phyloP scores from a whole-genome alignment of 2,888 invertebrate species.

The Chrysopilus asiliformis region DNA sequence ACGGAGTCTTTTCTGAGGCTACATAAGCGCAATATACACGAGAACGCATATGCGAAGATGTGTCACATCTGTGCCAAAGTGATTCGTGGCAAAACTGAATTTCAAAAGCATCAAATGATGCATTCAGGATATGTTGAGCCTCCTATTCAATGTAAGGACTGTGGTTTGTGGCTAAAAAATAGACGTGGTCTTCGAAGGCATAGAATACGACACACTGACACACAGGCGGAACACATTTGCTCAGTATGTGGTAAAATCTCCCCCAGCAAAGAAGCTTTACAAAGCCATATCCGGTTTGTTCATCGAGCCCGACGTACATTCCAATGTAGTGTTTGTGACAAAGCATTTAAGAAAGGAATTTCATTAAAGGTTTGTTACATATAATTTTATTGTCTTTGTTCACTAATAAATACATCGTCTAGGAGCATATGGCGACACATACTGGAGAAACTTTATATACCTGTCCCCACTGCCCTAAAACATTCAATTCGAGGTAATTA shows the following conservation, averaged over 20 bases:
- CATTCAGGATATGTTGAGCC: conserved; percentile 24
- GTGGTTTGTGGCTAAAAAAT: conserved; percentile 19
- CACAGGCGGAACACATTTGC: conserved; percentile 23
- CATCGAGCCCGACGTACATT: conserved; percentile 9
- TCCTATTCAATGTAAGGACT: conserved; percentile 25
- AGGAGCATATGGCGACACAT: conserved; percentile 12
- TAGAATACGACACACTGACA: conserved; percentile 6
- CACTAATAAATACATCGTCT: not conserved
- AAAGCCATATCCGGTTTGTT: conserved; percentile 12
- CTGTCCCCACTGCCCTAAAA: conserved; percentile 11
- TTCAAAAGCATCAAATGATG: conserved; percentile 26
- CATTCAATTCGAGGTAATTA: conserved; percentile 11
- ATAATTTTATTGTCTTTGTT: not conserved
- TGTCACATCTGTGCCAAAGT: conserved; percentile 32
- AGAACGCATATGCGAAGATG: conserved; percentile 8
- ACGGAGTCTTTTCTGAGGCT: conserved; percentile 4
- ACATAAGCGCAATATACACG: conserved; percentile 5
- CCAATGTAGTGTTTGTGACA: conserved; percentile 15
- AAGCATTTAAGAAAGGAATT: conserved; percentile 28
- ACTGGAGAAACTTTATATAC: conserved; percentile 11
- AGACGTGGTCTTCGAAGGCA: conserved; percentile 8
- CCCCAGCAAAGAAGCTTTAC: conserved; percentile 9
- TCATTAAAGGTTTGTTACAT: conserved; percentile 20
- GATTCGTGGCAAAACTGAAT: conserved; percentile 23
- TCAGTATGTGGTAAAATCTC: conserved; percentile 24